Evolutionary conservation across 1,140 invertebrate species (phyloP).

Genomic region (Mesaphorura yosii): DNA sequence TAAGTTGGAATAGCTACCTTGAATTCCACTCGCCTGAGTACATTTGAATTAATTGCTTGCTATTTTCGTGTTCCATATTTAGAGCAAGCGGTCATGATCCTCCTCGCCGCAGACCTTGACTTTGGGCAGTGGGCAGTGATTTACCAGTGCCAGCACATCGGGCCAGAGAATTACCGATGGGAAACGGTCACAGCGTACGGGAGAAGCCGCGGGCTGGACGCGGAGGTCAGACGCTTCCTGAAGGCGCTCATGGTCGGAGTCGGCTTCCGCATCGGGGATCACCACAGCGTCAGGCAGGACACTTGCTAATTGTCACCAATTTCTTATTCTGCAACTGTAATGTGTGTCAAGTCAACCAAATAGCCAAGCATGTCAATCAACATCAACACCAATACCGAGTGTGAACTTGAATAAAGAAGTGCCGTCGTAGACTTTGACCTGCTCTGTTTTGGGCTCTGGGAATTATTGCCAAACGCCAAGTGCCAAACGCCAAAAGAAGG

Average conservation of each 20-base stretch:
- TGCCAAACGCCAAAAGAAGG: too few relatives aligned
- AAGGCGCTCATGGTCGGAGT: conserved; percentile 21
- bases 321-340: too few relatives aligned
- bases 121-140: conserved; percentile 12
- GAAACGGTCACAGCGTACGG: conserved; percentile 10
- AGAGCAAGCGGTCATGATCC: not conserved
- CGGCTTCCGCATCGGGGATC: conserved; percentile 24
- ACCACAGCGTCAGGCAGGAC: conserved; percentile 2
- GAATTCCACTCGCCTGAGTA: too few relatives aligned
- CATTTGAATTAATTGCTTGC: not conserved
- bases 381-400: too few relatives aligned
- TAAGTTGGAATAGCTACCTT: too few relatives aligned
- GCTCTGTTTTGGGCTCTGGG: too few relatives aligned
- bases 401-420: too few relatives aligned
- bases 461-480: too few relatives aligned
- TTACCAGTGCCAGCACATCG: conserved; percentile 4
- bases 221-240: conserved; percentile 8
- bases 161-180: conserved; percentile 5
- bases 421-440: too few relatives aligned
- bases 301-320: conserved; percentile 3
- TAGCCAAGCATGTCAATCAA: too few relatives aligned
- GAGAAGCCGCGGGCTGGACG: conserved; percentile 3
- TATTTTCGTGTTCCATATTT: not conserved
- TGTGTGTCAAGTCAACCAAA: too few relatives aligned
- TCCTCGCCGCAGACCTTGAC: conserved; percentile 15